Evolutionary conservation across 2,888 invertebrate species (phyloP).

Genomic region (Bombylius major): DNA sequence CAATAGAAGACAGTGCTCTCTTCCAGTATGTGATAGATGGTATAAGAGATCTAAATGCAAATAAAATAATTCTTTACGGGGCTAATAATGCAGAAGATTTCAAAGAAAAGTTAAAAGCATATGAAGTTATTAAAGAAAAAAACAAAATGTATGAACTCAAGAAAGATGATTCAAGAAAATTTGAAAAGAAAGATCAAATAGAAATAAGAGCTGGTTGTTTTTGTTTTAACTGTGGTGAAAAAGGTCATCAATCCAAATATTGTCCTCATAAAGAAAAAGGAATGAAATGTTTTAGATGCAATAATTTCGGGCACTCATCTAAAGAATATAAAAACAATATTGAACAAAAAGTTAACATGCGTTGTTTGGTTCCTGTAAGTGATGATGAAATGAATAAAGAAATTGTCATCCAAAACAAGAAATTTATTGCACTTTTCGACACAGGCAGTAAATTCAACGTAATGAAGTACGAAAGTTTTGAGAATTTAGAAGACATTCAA

Average conservation of each 20-base stretch:
- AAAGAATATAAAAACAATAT: not conserved
- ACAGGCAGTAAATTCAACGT: not conserved
- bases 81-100: constrained; percentile 7
- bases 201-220: not conserved
- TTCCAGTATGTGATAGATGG: constrained; percentile 22
- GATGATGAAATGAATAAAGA: not conserved
- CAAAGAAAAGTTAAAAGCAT: constrained; percentile 1
- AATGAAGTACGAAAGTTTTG: not conserved
- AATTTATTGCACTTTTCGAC: not conserved
- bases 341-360: not conserved
- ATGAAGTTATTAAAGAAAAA: constrained; percentile 1
- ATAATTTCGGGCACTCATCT: constrained; percentile 19
- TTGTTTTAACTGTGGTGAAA: constrained; percentile 11
- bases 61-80: constrained; percentile 18
- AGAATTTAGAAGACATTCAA: not conserved
- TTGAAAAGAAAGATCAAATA: not conserved
- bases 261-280: constrained; percentile 15
- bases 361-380: not conserved
- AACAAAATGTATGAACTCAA: not conserved
- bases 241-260: constrained; percentile 2
- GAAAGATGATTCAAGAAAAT: not conserved
- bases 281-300: constrained; percentile 24
- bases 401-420: not conserved
- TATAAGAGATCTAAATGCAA: constrained; percentile 16
- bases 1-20: constrained; percentile 18